Conservation (phyloP, 1,140 invertebrate genomes). For the Hypothenemus hampei region DNA sequence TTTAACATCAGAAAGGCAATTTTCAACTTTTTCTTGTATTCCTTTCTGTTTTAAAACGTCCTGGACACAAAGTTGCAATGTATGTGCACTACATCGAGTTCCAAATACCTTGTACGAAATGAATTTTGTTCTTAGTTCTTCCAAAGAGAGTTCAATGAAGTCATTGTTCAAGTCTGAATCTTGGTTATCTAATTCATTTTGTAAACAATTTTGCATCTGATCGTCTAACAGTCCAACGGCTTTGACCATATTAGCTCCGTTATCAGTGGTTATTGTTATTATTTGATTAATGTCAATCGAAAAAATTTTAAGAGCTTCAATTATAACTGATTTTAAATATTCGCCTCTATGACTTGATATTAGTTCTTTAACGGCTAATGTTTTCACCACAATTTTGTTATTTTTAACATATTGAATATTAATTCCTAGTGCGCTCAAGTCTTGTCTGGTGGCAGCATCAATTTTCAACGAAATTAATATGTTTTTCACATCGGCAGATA, state of each 20-base stretch:
- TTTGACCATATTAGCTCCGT: neutral
- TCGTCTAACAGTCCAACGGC: too few relatives aligned
- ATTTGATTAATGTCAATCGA: neutral
- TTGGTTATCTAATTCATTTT: too few relatives aligned
- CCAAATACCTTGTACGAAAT: too few relatives aligned
- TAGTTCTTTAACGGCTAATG: neutral
- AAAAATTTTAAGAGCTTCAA: neutral
- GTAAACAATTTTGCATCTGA: too few relatives aligned
- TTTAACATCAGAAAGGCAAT: neutral
- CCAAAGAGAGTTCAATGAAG: too few relatives aligned
- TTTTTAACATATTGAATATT: neutral
- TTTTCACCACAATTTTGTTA: neutral
- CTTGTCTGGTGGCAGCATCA: too few relatives aligned
- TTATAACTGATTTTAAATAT: neutral
- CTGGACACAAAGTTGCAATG: neutral
- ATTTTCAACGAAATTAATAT: too few relatives aligned
- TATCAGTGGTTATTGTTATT: neutral
- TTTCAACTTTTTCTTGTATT: neutral
- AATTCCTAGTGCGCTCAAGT: too few relatives aligned
- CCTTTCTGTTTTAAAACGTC: neutral
- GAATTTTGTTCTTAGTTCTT: too few relatives aligned
- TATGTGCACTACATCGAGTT: neutral
- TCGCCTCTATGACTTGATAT: neutral
- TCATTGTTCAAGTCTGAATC: too few relatives aligned
- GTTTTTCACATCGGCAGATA: too few relatives aligned